Percentiles rank a stretch among this genome's conserved stretches.
Conservation (phyloP, 2,797 vertebrate species). For the Pteropus rufus region DNA sequence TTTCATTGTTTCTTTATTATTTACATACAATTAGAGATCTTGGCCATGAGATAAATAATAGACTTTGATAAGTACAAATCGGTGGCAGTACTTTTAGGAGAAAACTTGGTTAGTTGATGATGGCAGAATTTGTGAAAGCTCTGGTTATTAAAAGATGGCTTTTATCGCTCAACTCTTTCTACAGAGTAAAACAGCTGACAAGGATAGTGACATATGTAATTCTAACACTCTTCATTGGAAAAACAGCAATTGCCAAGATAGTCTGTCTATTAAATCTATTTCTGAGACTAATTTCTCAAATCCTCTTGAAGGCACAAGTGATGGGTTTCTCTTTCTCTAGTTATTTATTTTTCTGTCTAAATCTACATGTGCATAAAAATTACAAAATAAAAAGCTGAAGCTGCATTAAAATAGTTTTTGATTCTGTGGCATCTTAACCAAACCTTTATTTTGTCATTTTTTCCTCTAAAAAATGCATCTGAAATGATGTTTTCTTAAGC, state of each 20-base stretch:
- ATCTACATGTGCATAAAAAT: neutral
- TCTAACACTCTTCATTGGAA: neutral
- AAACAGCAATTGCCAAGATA: neutral
- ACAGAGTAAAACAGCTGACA: neutral
- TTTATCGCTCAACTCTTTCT: neutral
- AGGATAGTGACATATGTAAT: neutral
- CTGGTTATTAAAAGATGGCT: neutral
- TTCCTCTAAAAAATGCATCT: neutral
- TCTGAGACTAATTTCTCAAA: neutral
- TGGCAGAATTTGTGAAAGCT: neutral
- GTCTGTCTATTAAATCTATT: neutral
- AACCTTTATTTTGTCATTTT: neutral
- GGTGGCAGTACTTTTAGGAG: neutral
- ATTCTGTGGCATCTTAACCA: neutral
- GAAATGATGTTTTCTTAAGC: neutral
- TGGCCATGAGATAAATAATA: neutral
- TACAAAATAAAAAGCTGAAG: neutral
- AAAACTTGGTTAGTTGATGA: neutral
- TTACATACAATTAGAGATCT: neutral
- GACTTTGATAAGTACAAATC: neutral
- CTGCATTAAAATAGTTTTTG: neutral
- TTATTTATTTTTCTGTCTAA: neutral
- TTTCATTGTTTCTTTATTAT: slow-evolving; percentile 27
- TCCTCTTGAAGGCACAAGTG: neutral
- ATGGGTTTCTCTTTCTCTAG: neutral